Conservation (phyloP, 1,140 invertebrate genomes). For the Mylabris phalerata region DNA sequence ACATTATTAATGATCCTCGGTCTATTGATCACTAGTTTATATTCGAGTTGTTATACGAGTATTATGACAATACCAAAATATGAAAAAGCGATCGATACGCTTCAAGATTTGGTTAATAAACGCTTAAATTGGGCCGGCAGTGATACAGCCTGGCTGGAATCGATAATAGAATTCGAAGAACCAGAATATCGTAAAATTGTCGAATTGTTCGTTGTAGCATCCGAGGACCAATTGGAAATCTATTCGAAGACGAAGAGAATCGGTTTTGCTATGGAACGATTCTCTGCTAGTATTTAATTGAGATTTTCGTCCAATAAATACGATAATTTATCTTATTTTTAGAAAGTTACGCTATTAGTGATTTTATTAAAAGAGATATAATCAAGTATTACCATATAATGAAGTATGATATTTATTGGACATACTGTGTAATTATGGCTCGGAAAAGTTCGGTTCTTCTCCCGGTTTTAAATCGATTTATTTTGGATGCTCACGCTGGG, state of each 20-base stretch:
- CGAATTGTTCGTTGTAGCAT: constrained; percentile 42
- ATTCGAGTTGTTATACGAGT: constrained; percentile 47
- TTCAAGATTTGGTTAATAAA: constrained; percentile 45
- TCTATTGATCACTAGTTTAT: constrained; percentile 44
- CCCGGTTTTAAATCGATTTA: constrained; percentile 15
- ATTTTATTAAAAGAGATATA: constrained; percentile 47
- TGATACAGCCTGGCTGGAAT: constrained; percentile 49
- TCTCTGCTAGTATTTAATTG: constrained; percentile 33
- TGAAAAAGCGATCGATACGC: constrained; percentile 46
- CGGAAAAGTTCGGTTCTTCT: constrained; percentile 46
- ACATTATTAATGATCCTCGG: constrained; percentile 41
- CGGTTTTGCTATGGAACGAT: constrained; percentile 47
- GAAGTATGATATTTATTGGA: constrained; percentile 49
- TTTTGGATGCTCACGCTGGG: constrained; percentile 22
- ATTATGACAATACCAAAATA: constrained; percentile 45
- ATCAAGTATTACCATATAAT: constrained; percentile 44
- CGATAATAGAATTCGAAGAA: constrained; percentile 32
- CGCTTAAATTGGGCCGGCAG: constrained; percentile 48
- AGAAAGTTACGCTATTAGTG: constrained; percentile 36
- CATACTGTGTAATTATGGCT: constrained; percentile 47
- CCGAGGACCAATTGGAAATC: constrained; percentile 40
- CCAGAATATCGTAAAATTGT: constrained; percentile 40
- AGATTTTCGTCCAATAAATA: too few relatives aligned
- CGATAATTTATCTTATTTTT: too few relatives aligned
- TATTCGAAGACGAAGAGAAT: constrained; percentile 43